Evolutionary conservation across 1,140 invertebrate species (phyloP).

Genomic region (Brachionus manjavacas): DNA sequence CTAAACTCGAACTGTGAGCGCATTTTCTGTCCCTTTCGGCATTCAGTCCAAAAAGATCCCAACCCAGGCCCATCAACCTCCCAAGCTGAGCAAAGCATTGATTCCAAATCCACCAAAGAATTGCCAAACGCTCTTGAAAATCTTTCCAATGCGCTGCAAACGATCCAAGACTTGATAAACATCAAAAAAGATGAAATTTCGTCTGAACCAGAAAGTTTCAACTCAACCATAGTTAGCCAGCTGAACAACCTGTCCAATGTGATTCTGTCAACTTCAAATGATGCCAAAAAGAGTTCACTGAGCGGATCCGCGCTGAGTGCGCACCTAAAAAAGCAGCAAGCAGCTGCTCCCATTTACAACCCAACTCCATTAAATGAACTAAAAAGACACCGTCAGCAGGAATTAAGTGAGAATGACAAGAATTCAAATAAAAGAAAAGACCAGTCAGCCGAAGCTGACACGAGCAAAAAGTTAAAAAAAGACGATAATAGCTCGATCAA

Average conservation of each 20-base stretch:
- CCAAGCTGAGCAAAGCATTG: not conserved
- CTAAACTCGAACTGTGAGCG: not conserved
- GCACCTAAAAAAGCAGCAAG: slow-evolving; percentile 17
- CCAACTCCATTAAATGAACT: not conserved
- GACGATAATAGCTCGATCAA: not conserved
- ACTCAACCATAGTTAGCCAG: not conserved
- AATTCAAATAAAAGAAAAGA: slow-evolving; percentile 12
- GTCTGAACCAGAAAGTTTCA: not conserved
- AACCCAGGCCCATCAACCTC: not conserved
- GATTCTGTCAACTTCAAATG: not conserved
- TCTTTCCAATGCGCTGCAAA: slow-evolving; percentile 13
- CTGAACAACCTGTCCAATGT: slow-evolving; percentile 9
- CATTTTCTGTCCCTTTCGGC: not conserved
- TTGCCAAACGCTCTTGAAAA: not conserved
- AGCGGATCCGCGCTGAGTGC: not conserved
- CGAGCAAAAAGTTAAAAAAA: not conserved
- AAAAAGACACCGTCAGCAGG: not conserved
- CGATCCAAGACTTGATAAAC: not conserved
- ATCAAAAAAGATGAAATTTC: not conserved
- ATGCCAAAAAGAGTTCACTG: not conserved
- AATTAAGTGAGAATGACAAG: not conserved
- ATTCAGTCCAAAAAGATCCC: not conserved
- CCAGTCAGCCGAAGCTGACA: not conserved
- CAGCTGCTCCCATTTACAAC: not conserved
- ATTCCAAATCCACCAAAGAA: not conserved